Evolutionary conservation across 2,797 vertebrate genomes (phyloP).

Genomic region (Darevskia nairensis): DNA sequence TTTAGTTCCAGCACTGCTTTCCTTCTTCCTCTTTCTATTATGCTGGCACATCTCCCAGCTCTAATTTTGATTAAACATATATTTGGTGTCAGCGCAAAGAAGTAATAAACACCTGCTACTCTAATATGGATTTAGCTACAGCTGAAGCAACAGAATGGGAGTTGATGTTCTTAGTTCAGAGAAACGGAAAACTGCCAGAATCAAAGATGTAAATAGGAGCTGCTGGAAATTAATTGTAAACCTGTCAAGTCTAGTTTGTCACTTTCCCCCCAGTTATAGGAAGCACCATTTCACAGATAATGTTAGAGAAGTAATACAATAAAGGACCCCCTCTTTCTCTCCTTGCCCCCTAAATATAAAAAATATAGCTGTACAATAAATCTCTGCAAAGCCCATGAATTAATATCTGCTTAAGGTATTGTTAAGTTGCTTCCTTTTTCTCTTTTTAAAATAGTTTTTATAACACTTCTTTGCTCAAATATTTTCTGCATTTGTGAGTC

Average conservation of each 20-base stretch:
- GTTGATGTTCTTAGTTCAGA: conserved; percentile 37
- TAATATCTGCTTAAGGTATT: neutral
- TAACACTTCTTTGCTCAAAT: neutral
- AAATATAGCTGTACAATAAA: neutral
- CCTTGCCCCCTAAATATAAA: neutral
- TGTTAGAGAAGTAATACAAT: conserved; percentile 22
- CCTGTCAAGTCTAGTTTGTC: conserved; percentile 43
- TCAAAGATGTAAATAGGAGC: conserved; percentile 57
- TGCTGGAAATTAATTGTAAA: conserved; percentile 57
- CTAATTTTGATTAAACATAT: conserved; percentile 50
- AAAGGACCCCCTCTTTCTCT: neutral
- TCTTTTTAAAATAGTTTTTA: neutral
- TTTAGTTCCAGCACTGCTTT: neutral
- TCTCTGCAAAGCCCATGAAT: conserved; percentile 21
- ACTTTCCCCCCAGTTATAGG: conserved; percentile 34
- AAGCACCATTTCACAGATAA: conserved; percentile 4
- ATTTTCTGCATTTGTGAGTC: neutral
- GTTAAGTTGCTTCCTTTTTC: neutral
- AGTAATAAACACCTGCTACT: conserved; percentile 50
- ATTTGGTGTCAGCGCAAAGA: conserved; percentile 53
- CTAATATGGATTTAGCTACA: conserved; percentile 35
- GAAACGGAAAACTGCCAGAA: conserved; percentile 43
- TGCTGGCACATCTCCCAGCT: conserved; percentile 46
- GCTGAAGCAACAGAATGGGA: conserved; percentile 27
- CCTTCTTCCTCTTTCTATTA: conserved; percentile 13